These are phyloP conservation scores for Clamator glandarius DNA, from an alignment of 2,797 vertebrate species.

Conservation along the genomic window DNA sequence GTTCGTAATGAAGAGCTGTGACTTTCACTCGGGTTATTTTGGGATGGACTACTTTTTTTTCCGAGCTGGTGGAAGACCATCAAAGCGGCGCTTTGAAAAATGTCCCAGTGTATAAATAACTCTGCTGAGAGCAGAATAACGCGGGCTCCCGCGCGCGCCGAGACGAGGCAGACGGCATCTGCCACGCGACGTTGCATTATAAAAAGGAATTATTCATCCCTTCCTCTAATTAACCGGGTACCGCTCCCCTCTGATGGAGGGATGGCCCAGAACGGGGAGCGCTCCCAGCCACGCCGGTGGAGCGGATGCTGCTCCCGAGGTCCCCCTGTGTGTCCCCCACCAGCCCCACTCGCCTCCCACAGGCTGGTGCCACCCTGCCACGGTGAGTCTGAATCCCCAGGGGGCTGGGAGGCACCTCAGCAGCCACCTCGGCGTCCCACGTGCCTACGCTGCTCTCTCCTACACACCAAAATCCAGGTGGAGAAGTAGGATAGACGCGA, in stretches of 20 bases:
- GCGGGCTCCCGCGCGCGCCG: slow-evolving; percentile 54
- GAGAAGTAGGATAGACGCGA: background rate
- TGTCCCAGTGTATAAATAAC: slow-evolving; percentile 77
- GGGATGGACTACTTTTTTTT: slow-evolving; percentile 74
- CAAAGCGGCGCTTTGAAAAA: slow-evolving; percentile 75
- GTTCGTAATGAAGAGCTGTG: slow-evolving; percentile 66
- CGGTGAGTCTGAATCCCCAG: too few species aligned
- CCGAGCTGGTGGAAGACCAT: slow-evolving; percentile 73
- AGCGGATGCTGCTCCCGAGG: background rate
- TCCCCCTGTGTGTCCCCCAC: background rate
- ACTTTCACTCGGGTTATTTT: slow-evolving; percentile 72
- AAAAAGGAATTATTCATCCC: slow-evolving; percentile 79
- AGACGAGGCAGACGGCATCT: slow-evolving; percentile 65
- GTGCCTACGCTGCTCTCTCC: too few species aligned
- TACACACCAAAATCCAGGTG: background rate
- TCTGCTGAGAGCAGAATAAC: slow-evolving; percentile 67
- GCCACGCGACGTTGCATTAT: slow-evolving; percentile 52
- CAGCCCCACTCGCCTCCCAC: fast-evolving
- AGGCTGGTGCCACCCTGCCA: background rate
- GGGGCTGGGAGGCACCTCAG: slow-evolving; percentile 27
- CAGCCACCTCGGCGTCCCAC: background rate
- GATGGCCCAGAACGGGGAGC: background rate
- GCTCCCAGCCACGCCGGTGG: background rate
- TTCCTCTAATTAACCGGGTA: slow-evolving; percentile 68
- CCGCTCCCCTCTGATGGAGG: background rate